Base-by-base conservation (phyloP, 1,140 invertebrate species). In the Euwallacea similis region DNA sequence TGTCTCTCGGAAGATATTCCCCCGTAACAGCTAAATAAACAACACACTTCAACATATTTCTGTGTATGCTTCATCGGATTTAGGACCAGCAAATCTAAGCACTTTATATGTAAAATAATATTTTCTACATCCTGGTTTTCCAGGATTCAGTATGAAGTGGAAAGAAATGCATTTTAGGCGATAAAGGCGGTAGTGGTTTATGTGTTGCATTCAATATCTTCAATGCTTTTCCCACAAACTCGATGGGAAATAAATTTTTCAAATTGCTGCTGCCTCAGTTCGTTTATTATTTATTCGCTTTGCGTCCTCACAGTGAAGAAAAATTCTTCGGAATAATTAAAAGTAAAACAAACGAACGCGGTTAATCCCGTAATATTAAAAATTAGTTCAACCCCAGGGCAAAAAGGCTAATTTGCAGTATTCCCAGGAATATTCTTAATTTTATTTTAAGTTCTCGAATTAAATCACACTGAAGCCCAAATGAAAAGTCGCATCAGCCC, bases 91-190 rank as follows among this genome's bases (percentile, higher is more conserved):
- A 54, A 66, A 44, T 66, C 11, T 66, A 66, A 66, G 53, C 65
- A 66, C 65, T 66, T 66, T 66, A 66, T 66, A 66, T 66, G 65
- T 66, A 66, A 66, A 66, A 46, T 66, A 66, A 58, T 66, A 66
- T 66, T 66, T 66, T 58, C 33, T 66, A 58, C 65, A 66, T 66
- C 42, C 47, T 8, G 46, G 55, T 13, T 66, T 58, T 33, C 42
- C 10, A 11, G 15, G 55, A 66, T 58, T 66, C 44, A 44, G 54
- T n/a, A 10, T 50, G 21, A 65, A 7, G 56, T 53, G 53, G 4
- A 43, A 58, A 66, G 65, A 65, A 65, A 65, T 65, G 53, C 65
- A 66, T 66, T 58, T 50, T 58, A n/a, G 8, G 42, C 54, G 53
- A 56, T 58, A 66, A 66, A 58, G 53, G 54, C 53, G 13, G 42